phyloP scores from a whole-genome alignment of 2,113 vertebrate genomes.

The Tylochromis polylepis region DNA sequence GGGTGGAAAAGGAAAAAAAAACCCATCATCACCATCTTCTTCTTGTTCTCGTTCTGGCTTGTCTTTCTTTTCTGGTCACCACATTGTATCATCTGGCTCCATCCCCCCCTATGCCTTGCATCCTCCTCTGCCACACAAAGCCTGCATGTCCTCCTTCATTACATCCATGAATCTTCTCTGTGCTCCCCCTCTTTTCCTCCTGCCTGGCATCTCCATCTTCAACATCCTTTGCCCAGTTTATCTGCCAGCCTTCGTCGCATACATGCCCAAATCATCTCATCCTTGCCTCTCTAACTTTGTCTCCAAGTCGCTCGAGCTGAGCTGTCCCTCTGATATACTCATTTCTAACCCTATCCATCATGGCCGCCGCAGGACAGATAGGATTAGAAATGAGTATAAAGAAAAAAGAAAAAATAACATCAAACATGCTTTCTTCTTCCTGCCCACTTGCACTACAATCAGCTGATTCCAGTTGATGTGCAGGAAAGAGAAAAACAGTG shows the following conservation, averaged over 20 bases:
- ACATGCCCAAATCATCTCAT: background rate
- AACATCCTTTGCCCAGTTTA: background rate
- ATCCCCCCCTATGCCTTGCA: rapidly evolving
- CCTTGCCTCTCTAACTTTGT: background rate
- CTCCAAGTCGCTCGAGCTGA: rapidly evolving
- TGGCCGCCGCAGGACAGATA: background rate
- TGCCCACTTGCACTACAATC: background rate
- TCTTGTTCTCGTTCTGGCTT: rapidly evolving
- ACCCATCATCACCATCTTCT: too few relatives aligned
- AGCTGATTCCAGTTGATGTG: background rate
- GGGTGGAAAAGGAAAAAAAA: too few relatives aligned
- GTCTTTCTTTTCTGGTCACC: background rate
- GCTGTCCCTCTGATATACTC: background rate
- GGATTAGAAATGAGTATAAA: background rate
- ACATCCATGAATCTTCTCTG: background rate
- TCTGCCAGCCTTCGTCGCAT: rapidly evolving
- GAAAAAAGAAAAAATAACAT: background rate
- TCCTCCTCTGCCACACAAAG: background rate
- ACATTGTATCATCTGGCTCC: background rate
- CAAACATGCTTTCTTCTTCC: background rate
- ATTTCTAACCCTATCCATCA: background rate
- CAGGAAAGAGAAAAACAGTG: background rate
- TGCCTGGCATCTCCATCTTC: background rate
- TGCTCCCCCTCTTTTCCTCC: background rate
- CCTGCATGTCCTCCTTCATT: background rate